phyloP scores from a whole-genome alignment of 2,113 vertebrate species.

The Chinchilla lanigera region DNA sequence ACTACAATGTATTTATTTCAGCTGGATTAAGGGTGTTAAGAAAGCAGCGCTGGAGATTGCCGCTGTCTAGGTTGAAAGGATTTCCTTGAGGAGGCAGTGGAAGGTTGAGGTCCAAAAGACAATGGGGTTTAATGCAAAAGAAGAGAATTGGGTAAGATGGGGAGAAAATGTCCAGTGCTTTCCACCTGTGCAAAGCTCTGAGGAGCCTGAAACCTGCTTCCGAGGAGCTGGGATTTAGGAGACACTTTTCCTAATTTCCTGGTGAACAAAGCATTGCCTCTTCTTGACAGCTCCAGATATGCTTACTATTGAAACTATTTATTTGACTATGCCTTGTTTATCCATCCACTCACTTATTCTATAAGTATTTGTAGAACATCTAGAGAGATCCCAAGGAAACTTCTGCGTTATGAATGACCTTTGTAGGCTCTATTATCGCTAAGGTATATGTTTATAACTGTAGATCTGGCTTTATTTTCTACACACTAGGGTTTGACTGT shows the following conservation, averaged over 20 bases:
- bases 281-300: neutral
- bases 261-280: neutral
- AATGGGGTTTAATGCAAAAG: neutral
- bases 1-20: neutral
- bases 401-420: neutral
- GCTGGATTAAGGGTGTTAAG: neutral
- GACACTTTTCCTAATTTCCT: neutral
- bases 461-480: slow-evolving; percentile 17
- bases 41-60: neutral
- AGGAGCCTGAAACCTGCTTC: neutral
- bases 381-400: slow-evolving; percentile 18
- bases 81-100: neutral
- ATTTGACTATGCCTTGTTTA: slow-evolving; percentile 36
- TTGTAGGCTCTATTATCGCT: slow-evolving; percentile 3
- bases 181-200: neutral
- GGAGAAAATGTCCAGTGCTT: neutral
- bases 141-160: neutral
- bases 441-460: neutral
- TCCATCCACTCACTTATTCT: slow-evolving; percentile 34
- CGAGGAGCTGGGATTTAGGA: neutral
- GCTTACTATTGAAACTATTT: slow-evolving; percentile 21
- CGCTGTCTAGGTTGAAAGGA: neutral
- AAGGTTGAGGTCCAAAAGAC: neutral
- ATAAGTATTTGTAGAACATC: slow-evolving; percentile 71
- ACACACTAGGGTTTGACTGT: neutral